Evolutionary conservation across 2,888 invertebrate species (phyloP).

Genomic region (Furcula furcula): DNA sequence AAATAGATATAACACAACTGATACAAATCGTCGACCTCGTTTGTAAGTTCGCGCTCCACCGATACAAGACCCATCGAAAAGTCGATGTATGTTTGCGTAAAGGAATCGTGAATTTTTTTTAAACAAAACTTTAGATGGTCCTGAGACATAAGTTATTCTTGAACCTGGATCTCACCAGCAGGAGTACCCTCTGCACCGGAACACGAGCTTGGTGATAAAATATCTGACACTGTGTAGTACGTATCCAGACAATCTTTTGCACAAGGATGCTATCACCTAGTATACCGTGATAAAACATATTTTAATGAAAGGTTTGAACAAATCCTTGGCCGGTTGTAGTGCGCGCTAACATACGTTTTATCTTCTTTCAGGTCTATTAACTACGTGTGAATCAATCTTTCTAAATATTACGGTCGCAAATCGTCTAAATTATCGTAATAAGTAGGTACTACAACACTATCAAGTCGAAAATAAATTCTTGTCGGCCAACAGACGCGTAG

Average conservation of each 20-base stretch:
- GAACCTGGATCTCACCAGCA: no score
- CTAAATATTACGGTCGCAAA: slow-evolving; percentile 10
- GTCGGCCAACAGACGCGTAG: background rate
- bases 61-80: slow-evolving; percentile 10
- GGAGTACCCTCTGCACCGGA: no score
- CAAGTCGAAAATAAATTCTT: background rate
- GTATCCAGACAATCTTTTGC: no score
- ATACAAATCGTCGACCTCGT: slow-evolving; percentile 40
- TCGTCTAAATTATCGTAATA: slow-evolving; percentile 9
- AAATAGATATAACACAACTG: slow-evolving; percentile 22
- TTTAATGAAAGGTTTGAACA: background rate
- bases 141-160: no score
- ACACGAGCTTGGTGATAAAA: no score
- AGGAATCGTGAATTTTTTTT: slow-evolving; percentile 5
- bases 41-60: slow-evolving; percentile 21
- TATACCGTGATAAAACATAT: no score
- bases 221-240: no score
- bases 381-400: slow-evolving; percentile 11
- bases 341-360: background rate
- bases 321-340: background rate
- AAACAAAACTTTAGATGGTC: no score
- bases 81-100: no score
- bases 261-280: no score
- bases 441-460: slow-evolving; percentile 3
- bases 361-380: slow-evolving; percentile 13